phyloP scores from a whole-genome alignment of 1,140 invertebrate species.

The Euglossa dilemma region DNA sequence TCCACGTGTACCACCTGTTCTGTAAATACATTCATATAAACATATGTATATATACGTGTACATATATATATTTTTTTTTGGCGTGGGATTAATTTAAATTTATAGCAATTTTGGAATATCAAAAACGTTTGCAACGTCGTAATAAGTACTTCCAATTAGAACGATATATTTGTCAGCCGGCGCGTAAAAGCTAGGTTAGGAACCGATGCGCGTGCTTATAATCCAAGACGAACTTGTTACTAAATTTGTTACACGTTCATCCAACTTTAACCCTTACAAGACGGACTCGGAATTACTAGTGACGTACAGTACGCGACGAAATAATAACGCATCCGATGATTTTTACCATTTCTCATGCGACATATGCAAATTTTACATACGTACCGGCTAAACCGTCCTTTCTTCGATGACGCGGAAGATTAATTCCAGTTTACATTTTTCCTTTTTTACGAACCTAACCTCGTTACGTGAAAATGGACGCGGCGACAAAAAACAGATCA shows the following conservation, averaged over 20 bases:
- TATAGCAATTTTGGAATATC: neutral
- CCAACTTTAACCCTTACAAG: constrained; percentile 15
- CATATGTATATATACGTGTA: neutral
- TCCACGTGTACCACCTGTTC: neutral
- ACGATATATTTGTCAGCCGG: neutral
- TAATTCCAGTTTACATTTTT: no score
- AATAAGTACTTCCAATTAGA: neutral
- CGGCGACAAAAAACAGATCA: no score
- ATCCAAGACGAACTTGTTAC: constrained; percentile 12
- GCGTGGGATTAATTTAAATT: neutral
- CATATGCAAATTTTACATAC: no score
- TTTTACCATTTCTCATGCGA: no score
- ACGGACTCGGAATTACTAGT: neutral
- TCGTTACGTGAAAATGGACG: no score
- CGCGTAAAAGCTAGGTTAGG: neutral
- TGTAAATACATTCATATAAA: no score
- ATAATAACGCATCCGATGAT: no score
- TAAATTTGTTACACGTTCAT: constrained; percentile 22
- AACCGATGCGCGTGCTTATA: constrained; percentile 8
- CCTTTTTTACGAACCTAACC: no score
- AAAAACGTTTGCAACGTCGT: neutral
- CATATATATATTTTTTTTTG: no score
- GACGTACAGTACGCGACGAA: neutral
- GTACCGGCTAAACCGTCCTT: no score
- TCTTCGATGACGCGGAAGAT: no score